phyloP scores from a whole-genome alignment of 1,140 invertebrate genomes.

The Diabrotica undecimpunctata region DNA sequence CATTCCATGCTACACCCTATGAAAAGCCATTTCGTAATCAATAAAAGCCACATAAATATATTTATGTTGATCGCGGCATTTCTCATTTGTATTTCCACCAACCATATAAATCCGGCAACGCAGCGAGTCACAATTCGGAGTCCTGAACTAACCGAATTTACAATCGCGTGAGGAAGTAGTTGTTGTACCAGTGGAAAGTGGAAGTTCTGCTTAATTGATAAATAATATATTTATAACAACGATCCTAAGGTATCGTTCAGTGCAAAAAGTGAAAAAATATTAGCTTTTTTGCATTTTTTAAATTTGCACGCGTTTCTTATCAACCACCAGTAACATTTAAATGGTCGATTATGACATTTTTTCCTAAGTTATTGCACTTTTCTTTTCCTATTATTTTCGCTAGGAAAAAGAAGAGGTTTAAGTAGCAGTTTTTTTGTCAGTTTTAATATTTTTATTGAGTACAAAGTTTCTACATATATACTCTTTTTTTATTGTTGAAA shows the following conservation, averaged over 20 bases:
- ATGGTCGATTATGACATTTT: slow-evolving; percentile 18
- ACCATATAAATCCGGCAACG: too few relatives aligned
- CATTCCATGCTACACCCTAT: too few relatives aligned
- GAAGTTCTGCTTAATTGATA: neutral
- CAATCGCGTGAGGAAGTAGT: neutral
- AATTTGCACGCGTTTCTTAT: neutral
- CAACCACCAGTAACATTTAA: slow-evolving; percentile 1
- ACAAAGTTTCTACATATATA: neutral
- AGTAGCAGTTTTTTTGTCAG: neutral
- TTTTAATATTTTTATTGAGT: neutral
- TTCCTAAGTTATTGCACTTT: slow-evolving; percentile 6
- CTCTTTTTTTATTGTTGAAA: neutral
- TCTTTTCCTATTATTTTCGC: neutral
- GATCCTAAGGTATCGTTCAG: neutral
- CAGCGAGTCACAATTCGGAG: too few relatives aligned
- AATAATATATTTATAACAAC: neutral
- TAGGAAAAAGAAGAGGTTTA: slow-evolving; percentile 8
- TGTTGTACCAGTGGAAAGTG: neutral
- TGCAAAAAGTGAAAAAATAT: neutral
- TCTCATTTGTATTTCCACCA: too few relatives aligned
- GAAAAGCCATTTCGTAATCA: too few relatives aligned
- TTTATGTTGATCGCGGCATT: too few relatives aligned
- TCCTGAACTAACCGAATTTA: neutral
- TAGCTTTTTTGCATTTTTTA: neutral
- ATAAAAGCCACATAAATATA: too few relatives aligned